Conservation (phyloP, 2,888 invertebrate genomes). For the Nomada fucata region DNA sequence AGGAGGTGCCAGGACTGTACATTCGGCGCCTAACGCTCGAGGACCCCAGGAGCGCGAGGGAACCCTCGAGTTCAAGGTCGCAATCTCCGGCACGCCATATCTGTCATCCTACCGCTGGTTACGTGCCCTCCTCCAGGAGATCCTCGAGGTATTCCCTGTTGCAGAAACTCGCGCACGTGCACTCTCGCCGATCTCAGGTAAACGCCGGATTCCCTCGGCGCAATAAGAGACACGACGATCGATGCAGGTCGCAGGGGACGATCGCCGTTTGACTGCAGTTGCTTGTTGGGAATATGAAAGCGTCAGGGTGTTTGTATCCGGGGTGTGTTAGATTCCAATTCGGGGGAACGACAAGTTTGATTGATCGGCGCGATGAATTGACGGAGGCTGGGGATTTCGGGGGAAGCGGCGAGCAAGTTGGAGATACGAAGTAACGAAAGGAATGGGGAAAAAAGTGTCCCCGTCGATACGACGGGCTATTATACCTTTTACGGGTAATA, state of each 20-base stretch:
- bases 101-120: slow-evolving; percentile 79
- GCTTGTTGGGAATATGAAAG: not conserved
- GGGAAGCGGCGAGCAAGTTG: too few relatives aligned
- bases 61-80: slow-evolving; percentile 77
- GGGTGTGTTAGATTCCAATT: not conserved
- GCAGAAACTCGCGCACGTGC: slow-evolving; percentile 3
- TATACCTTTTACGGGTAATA: too few relatives aligned
- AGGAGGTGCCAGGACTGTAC: slow-evolving; percentile 82
- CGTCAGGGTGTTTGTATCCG: not conserved
- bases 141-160: slow-evolving; percentile 67
- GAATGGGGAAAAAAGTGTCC: too few relatives aligned
- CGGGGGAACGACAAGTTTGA: too few relatives aligned
- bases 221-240: not conserved
- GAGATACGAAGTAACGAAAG: too few relatives aligned
- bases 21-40: slow-evolving; percentile 82
- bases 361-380: too few relatives aligned
- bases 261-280: not conserved
- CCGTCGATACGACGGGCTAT: too few relatives aligned
- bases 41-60: slow-evolving; percentile 79
- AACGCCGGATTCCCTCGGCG: slow-evolving; percentile 17
- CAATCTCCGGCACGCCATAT: slow-evolving; percentile 78
- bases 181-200: slow-evolving; percentile 15
- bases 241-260: slow-evolving; percentile 25
- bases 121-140: slow-evolving; percentile 75
- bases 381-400: too few relatives aligned